A percentile compares a stretch with the other conserved stretches of the same genome.
Conservation (phyloP, 2,113 vertebrate genomes). For the Astur gentilis region DNA sequence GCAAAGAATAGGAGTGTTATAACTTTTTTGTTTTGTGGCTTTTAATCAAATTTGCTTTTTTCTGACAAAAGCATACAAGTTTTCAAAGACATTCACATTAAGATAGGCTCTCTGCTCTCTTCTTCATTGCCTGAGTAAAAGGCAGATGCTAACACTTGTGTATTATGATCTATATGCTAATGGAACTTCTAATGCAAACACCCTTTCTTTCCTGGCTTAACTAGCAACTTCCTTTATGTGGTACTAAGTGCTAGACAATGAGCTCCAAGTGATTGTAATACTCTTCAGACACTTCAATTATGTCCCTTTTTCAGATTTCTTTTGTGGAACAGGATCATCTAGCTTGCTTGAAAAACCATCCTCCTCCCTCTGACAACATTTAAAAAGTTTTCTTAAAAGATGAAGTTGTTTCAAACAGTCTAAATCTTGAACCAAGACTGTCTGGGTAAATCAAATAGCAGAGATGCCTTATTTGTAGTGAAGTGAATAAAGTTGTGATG, state of each 20-base stretch:
- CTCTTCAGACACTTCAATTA: not conserved
- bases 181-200: not conserved
- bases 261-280: not conserved
- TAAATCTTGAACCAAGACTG: not conserved
- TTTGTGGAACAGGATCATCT: not conserved
- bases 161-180: not conserved
- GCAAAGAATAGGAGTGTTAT: not conserved
- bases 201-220: not conserved
- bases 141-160: not conserved
- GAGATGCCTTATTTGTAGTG: not conserved
- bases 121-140: not conserved
- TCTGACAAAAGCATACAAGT: not conserved
- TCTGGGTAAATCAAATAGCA: not conserved
- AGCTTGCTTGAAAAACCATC: not conserved
- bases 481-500: not conserved
- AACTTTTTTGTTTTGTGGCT: not conserved
- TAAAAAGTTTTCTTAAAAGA: not conserved
- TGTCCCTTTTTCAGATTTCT: not conserved
- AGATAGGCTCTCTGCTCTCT: not conserved
- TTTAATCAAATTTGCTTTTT: not conserved
- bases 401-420: not conserved
- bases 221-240: not conserved
- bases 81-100: not conserved
- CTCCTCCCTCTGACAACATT: not conserved
- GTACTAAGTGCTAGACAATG: not conserved